Percentiles rank a stretch among this genome's conserved stretches.
Evolutionary conservation across 2,113 vertebrate species (phyloP).

Genomic region (Ciconia stormi): DNA sequence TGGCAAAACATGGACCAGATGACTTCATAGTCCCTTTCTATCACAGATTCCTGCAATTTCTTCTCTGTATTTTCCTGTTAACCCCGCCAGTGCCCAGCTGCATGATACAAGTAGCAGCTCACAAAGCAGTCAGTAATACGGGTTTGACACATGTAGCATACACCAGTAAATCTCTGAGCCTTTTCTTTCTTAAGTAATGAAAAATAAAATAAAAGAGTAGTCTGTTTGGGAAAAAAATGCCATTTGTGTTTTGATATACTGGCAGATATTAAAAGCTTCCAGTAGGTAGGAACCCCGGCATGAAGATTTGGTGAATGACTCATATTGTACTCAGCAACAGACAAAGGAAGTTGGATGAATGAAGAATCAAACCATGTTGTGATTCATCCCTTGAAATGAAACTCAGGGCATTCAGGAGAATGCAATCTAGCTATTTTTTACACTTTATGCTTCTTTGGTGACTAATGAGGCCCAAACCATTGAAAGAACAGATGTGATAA

Average conservation of each 20-base stretch:
- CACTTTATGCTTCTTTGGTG: background rate
- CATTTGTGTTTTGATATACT: background rate
- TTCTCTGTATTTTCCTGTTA: background rate
- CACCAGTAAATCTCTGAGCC: background rate
- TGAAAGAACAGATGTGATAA: background rate
- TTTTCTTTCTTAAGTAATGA: background rate
- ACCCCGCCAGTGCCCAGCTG: background rate
- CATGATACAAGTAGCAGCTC: background rate
- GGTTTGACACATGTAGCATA: background rate
- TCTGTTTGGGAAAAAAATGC: background rate
- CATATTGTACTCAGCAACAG: background rate
- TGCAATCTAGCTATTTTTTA: background rate
- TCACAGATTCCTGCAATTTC: background rate
- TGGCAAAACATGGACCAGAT: background rate
- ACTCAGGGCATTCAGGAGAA: background rate
- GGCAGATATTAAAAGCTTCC: background rate
- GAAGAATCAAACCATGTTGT: background rate
- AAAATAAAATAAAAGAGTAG: background rate
- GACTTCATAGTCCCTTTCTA: background rate
- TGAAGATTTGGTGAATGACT: background rate
- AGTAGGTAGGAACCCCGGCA: background rate
- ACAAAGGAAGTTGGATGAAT: background rate
- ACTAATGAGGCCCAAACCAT: background rate
- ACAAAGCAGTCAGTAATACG: background rate
- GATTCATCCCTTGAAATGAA: background rate